Evolutionary conservation across 2,888 invertebrate genomes (phyloP), one percentile per base, ranked within the genome.

Genomic region (Caenorhabditis sinica): DNA sequence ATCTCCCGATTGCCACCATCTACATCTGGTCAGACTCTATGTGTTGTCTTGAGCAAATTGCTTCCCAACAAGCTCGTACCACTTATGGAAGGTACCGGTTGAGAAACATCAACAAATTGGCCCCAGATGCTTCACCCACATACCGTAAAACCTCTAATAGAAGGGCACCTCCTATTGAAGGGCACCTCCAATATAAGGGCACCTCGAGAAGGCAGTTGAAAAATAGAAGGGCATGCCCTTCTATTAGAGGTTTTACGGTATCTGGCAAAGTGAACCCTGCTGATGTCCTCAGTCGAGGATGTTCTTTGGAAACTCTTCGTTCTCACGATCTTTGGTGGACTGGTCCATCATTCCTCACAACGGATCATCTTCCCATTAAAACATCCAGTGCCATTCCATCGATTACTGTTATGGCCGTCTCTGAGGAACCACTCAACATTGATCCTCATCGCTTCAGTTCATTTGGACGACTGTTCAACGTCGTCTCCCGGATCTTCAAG

Each of bases 11-110:
- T 15, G 15, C 4, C 15, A 17, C 5, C 15, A 15, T 45, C 45
- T 13, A 17, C 73, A 40, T 81, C 40, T 81, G 81, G 81, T 25
- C 30, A 0, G 81, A 81, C n/a, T 74, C 74, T 1, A 11, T 68
- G 30, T 81, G 80, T 15, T 40, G 17, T 11, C 20, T 80, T 0
- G 80, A 81, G 23, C 49, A 45, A 25, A 0, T 81, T 15, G 15
- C 43, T 5, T 3, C 66, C 1, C 43, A 65, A 25, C 25, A 56
- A 23, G 58, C 65, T 2, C 17, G 20, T 5, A 30, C 56, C 9
- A 28, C 17, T 5, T 80, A 23, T 25, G 13, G 20, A 0, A 11
- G 66, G 2, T 66, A 73, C 17, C 72, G 80, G 0, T 13, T 72
- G 0, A 8, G 30, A 0, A 58, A 28, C n/a, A 65, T 56, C 40